Percentiles rank a stretch among this genome's conserved stretches.
These are phyloP conservation scores for Acromyrmex echinatior DNA, from an alignment of 1,140 invertebrate genomes.

Conservation along the genomic window DNA sequence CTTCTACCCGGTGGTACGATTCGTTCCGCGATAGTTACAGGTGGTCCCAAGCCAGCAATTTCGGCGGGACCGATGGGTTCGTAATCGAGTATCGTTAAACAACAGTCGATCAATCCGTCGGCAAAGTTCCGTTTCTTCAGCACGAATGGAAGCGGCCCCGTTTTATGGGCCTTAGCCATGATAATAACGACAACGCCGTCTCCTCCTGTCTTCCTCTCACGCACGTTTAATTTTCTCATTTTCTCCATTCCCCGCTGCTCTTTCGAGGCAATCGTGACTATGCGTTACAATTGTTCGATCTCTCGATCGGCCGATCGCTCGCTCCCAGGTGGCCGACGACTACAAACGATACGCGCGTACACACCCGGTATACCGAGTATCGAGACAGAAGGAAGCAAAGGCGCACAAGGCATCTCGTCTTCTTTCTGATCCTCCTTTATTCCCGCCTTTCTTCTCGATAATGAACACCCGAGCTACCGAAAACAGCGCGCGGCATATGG, in stretches of 20 bases:
- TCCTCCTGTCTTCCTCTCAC: background rate
- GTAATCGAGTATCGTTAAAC: constrained; percentile 73
- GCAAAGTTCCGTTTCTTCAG: constrained; percentile 65
- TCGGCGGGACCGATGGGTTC: constrained; percentile 44
- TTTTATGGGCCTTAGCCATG: constrained; percentile 61
- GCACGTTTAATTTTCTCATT: constrained; percentile 64
- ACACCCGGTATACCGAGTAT: constrained; percentile 48
- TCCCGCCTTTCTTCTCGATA: constrained; percentile 59
- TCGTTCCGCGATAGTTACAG: constrained; percentile 62
- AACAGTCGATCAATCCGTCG: constrained; percentile 57
- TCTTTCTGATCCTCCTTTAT: constrained; percentile 53
- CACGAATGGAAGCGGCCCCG: constrained; percentile 66
- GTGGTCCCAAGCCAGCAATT: constrained; percentile 68
- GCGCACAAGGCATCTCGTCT: constrained; percentile 33
- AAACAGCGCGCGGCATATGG: constrained; percentile 63
- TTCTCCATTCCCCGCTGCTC: constrained; percentile 57
- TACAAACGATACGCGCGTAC: constrained; percentile 75
- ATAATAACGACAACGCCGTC: constrained; percentile 63
- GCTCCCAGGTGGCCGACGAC: constrained; percentile 75
- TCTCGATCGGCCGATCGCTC: constrained; percentile 58
- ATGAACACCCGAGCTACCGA: constrained; percentile 67
- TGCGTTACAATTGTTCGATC: constrained; percentile 77
- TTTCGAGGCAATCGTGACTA: constrained; percentile 77
- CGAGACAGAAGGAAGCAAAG: constrained; percentile 51
- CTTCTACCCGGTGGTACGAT: constrained; percentile 48